These are phyloP conservation scores for Amia ocellicauda DNA, from an alignment of 2,113 vertebrate species.

Conservation along the genomic window DNA sequence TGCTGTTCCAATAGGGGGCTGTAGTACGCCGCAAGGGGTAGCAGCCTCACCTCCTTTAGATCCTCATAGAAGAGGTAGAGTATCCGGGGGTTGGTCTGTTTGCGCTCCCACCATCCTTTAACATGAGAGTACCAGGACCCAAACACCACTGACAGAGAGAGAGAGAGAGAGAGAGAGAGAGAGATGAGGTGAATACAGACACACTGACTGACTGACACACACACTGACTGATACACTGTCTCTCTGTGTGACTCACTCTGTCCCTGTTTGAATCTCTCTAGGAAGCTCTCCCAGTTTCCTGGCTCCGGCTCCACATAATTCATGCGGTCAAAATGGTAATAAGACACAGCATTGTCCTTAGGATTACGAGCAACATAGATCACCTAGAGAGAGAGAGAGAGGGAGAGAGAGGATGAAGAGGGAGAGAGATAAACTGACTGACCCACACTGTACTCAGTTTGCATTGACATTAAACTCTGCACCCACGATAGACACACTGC, in stretches of 20 bases:
- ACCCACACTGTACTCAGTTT: background rate
- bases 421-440: background rate
- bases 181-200: background rate
- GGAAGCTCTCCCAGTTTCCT: slow-evolving; percentile 45
- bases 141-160: slow-evolving; percentile 30
- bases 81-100: slow-evolving; percentile 48
- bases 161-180: background rate
- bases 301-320: slow-evolving; percentile 51
- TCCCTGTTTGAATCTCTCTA: slow-evolving; percentile 26
- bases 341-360: slow-evolving; percentile 65
- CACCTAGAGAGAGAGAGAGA: slow-evolving; percentile 36
- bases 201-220: too few relatives aligned
- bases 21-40: too few relatives aligned
- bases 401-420: background rate
- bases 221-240: background rate
- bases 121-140: slow-evolving; percentile 54
- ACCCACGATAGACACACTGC: too few relatives aligned
- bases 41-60: slow-evolving; percentile 4
- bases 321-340: slow-evolving; percentile 71
- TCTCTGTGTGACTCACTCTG: slow-evolving; percentile 43
- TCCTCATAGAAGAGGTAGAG: slow-evolving; percentile 18
- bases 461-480: too few relatives aligned
- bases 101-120: slow-evolving; percentile 53
- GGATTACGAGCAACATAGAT: slow-evolving; percentile 68
- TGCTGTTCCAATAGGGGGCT: too few relatives aligned